Conservation (phyloP, 2,113 vertebrate species). For the Mustela nigripes region DNA sequence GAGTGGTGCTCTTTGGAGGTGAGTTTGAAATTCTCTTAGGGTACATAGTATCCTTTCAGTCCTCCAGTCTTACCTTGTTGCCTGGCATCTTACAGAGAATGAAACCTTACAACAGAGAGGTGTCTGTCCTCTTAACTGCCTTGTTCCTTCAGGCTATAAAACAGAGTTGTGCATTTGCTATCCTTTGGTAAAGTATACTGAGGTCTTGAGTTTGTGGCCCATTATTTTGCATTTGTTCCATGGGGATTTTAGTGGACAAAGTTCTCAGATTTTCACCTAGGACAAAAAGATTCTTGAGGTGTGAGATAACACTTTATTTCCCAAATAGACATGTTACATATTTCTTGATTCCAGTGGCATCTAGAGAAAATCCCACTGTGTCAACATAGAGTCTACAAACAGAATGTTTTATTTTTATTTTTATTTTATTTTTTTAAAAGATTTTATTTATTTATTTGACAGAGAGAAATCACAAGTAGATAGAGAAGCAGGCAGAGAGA, state of each 20-base stretch:
- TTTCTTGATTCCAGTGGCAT: not conserved
- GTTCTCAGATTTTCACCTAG: not conserved
- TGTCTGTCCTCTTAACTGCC: not conserved
- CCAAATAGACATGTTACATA: not conserved
- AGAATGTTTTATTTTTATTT: not conserved
- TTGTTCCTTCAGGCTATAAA: not conserved
- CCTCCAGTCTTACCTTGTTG: not conserved
- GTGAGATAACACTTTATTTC: not conserved
- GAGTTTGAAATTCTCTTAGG: not conserved
- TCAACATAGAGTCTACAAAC: not conserved
- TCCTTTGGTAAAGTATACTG: not conserved
- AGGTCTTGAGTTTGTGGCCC: not conserved
- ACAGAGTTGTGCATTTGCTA: not conserved
- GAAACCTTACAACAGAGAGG: not conserved
- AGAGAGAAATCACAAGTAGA: no score
- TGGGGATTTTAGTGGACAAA: not conserved
- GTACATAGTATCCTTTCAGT: not conserved
- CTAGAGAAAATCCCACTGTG: not conserved
- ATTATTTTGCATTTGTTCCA: not conserved
- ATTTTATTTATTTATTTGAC: no score
- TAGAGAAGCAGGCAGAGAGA: no score
- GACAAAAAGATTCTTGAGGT: not conserved
- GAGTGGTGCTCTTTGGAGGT: not conserved
- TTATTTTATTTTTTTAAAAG: not conserved
- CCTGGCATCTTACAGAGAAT: not conserved